Percentiles rank a stretch among this genome's conserved stretches.
phyloP scores from a whole-genome alignment of 1,140 invertebrate species.

The Ephestia elutella region DNA sequence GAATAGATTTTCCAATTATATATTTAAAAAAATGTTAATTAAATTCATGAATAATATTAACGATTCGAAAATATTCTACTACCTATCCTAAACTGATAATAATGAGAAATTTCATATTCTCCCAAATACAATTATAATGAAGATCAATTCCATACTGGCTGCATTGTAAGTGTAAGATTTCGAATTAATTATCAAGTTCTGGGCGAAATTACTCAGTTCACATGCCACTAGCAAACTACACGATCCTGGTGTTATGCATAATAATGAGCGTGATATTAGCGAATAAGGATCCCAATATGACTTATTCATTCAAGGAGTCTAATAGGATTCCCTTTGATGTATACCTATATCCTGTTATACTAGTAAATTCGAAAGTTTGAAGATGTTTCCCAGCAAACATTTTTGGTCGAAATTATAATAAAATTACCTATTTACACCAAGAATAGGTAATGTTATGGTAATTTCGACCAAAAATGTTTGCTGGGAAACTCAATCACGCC shows the following conservation, averaged over 20 bases:
- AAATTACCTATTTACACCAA: no score
- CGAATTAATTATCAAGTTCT: conserved; percentile 62
- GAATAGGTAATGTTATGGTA: no score
- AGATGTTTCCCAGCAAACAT: no score
- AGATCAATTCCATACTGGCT: conserved; percentile 18
- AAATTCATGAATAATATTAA: no score
- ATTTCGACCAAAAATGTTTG: no score
- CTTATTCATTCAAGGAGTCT: conserved; percentile 3
- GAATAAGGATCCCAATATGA: conserved; percentile 6
- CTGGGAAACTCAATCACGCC: no score
- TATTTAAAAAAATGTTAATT: no score
- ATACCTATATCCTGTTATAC: neutral
- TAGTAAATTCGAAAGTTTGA: no score
- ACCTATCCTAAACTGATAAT: no score
- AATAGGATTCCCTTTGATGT: neutral
- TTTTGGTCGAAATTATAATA: no score
- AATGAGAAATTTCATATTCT: neutral
- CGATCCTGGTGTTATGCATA: conserved; percentile 53
- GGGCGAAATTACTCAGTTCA: conserved; percentile 45
- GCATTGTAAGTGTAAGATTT: conserved; percentile 47
- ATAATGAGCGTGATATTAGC: conserved; percentile 56
- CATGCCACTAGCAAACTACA: conserved; percentile 45
- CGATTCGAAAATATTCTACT: no score
- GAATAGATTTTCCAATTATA: no score
- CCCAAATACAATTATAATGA: neutral